Conservation (phyloP, 2,888 invertebrate genomes). For the Patella depressa region DNA sequence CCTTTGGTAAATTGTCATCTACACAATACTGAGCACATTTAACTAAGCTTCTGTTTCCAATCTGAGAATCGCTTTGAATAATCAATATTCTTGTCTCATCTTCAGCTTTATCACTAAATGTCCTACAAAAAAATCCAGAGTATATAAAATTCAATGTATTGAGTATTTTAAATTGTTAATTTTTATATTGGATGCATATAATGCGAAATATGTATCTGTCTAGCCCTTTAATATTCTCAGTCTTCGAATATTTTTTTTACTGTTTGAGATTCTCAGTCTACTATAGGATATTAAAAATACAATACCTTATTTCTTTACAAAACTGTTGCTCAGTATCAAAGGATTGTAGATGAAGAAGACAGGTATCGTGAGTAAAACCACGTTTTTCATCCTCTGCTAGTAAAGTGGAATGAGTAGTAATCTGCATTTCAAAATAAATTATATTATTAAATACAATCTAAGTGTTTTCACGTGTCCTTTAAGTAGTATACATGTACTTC, state of each 20-base stretch:
- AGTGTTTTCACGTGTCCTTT: too few relatives aligned
- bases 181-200: too few relatives aligned
- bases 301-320: constrained; percentile 48
- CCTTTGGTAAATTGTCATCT: constrained; percentile 48
- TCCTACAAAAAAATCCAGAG: constrained; percentile 28
- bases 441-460: too few relatives aligned
- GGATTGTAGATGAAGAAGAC: constrained; percentile 51
- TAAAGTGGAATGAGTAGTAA: constrained; percentile 61
- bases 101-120: constrained; percentile 33
- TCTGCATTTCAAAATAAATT: constrained; percentile 46
- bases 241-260: too few relatives aligned
- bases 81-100: constrained; percentile 48
- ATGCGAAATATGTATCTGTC: too few relatives aligned
- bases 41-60: constrained; percentile 54
- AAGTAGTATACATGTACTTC: too few relatives aligned
- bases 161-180: too few relatives aligned
- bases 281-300: too few relatives aligned
- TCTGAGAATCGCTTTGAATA: constrained; percentile 41
- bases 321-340: constrained; percentile 67
- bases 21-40: constrained; percentile 64
- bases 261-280: too few relatives aligned
- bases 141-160: too few relatives aligned
- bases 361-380: constrained; percentile 34
- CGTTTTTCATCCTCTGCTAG: constrained; percentile 47
- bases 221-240: too few relatives aligned